Percentiles rank a stretch among this genome's conserved stretches.
These are phyloP conservation scores for Stichopus horrens DNA, from an alignment of 53 echinoderm and acorn worm genomes.

Conservation along the genomic window DNA sequence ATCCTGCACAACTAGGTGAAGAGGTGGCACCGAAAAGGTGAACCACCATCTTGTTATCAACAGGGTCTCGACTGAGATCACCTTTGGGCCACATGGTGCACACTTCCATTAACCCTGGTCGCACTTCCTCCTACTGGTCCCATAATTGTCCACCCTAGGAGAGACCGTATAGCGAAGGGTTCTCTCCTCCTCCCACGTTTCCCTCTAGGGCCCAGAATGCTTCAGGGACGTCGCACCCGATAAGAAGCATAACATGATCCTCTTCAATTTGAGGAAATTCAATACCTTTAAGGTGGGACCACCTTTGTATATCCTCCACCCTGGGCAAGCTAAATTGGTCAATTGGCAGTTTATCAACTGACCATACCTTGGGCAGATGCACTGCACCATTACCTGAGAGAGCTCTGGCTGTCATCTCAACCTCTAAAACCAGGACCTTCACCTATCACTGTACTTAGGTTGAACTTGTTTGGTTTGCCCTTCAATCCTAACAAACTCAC, in stretches of 20 bases:
- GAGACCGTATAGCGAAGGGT: background rate
- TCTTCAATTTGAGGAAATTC: background rate
- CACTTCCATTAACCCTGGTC: slow-evolving; percentile 49
- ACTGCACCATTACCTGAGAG: no score
- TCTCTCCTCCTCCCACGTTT: slow-evolving; percentile 28
- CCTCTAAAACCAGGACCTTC: background rate
- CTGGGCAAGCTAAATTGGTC: slow-evolving; percentile 39
- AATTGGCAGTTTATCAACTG: slow-evolving; percentile 30
- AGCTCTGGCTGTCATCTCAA: background rate
- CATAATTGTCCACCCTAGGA: background rate
- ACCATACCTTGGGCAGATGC: slow-evolving; percentile 37
- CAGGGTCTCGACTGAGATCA: slow-evolving; percentile 20
- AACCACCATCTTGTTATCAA: slow-evolving; percentile 49
- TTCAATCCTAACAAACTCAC: slow-evolving; percentile 46
- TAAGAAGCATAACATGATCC: slow-evolving; percentile 50
- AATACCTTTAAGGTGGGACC: slow-evolving; percentile 43
- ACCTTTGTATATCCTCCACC: slow-evolving; percentile 42
- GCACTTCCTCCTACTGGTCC: background rate
- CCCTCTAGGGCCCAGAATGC: slow-evolving; percentile 65
- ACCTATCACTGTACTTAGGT: slow-evolving; percentile 45
- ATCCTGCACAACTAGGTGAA: slow-evolving; percentile 52
- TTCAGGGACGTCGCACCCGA: slow-evolving; percentile 65
- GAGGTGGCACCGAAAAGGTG: slow-evolving; percentile 61
- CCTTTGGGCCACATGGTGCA: slow-evolving; percentile 40
- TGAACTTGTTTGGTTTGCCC: slow-evolving; percentile 31